Base-by-base conservation (phyloP, 2,888 invertebrate genomes). In the Tipula helvola region DNA sequence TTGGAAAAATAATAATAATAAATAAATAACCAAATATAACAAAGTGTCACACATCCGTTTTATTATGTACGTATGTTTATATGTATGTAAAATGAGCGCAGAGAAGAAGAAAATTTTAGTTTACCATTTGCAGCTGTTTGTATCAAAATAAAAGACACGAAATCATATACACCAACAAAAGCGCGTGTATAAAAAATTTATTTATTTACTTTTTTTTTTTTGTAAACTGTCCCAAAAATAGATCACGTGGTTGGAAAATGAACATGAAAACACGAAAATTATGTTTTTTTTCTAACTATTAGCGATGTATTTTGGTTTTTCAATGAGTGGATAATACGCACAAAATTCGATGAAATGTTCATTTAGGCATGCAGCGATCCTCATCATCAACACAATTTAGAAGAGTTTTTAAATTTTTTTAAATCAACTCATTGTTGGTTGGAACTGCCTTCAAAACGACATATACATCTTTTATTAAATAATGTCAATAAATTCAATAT, bases 241-340 rank as follows among this genome's bases (percentile, higher is more conserved):
- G 84, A 84, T 84, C 84, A 84, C 84, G 84, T 84, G 84, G 84
- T 84, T 84, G 71, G 71, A 71, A 71, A 71, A 71, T 71, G 71
- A 71, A 71, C 71, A 71, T 28, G 71, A 71, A 71, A 71, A 71
- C 71, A 71, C 71, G 71, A 71, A 71, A 71, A 71, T 71, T 71
- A 71, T 71, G 71, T 71, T 71, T 28, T 13, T 28, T 5, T 2
- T 28, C 10, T 2, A 5, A 71, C 12, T 28, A 28, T 28, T 13
- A n/a, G 52, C 52, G 28, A 71, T 28, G 28, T 71, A 28, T 28
- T 71, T 71, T 52, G 5, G 16, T 28, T 28, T 28, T 28, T 1
- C 28, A 18, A 47, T 13, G 10, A 41, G 41, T 10, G 41, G 10
- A 41, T 10, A 3, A 41, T 12, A 44, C 12, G 12, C 12, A 44